These are phyloP conservation scores for Cephus nigrinus DNA, from an alignment of 2,888 invertebrate genomes.

Conservation along the genomic window DNA sequence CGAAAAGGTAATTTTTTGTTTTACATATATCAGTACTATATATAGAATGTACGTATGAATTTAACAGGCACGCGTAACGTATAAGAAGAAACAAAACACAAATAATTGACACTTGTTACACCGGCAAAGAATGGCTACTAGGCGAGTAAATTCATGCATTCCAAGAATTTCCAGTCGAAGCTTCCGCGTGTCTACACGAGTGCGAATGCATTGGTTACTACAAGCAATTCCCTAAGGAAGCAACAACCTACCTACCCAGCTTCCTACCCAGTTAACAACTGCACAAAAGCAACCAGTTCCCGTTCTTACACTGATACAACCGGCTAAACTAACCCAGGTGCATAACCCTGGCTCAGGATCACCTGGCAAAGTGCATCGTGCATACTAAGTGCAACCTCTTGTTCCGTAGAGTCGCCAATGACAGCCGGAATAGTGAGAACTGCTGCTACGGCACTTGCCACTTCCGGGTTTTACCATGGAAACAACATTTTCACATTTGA, in stretches of 20 bases:
- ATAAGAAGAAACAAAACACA: neutral
- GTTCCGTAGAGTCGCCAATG: neutral
- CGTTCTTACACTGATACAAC: neutral
- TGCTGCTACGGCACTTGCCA: neutral
- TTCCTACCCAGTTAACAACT: neutral
- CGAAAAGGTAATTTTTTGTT: conserved; percentile 56
- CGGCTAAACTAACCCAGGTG: neutral
- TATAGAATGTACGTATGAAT: neutral
- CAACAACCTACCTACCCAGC: neutral
- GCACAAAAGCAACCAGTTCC: neutral
- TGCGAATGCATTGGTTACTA: neutral
- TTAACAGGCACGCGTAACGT: neutral
- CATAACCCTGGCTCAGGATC: neutral
- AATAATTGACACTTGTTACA: neutral
- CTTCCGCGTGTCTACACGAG: neutral
- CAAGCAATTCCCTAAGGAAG: neutral
- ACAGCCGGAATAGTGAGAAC: neutral
- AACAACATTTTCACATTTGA: neutral
- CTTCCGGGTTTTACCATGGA: neutral
- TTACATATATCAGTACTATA: neutral
- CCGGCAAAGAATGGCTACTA: neutral
- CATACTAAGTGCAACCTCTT: neutral
- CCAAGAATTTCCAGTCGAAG: neutral
- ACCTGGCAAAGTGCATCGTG: neutral
- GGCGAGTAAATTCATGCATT: neutral